Conservation (phyloP, 2,888 invertebrate species). For the Chydorus sphaericus region DNA sequence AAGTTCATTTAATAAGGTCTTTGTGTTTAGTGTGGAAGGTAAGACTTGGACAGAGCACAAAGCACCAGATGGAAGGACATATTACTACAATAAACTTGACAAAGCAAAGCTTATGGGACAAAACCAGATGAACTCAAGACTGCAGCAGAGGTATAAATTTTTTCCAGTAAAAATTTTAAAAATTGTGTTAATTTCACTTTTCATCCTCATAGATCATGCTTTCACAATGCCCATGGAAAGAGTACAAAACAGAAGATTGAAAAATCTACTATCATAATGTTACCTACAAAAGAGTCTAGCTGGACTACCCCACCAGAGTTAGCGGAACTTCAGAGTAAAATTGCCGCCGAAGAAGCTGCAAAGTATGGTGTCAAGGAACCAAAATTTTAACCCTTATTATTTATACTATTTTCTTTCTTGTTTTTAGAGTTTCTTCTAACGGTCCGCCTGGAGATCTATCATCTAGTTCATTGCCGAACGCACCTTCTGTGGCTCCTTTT, state of each 20-base stretch:
- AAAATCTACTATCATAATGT: slow-evolving; percentile 93
- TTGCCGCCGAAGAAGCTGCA: slow-evolving; percentile 51
- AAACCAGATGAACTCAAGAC: slow-evolving; percentile 89
- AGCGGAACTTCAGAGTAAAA: slow-evolving; percentile 67
- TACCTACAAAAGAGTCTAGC: slow-evolving; percentile 79
- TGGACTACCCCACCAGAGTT: slow-evolving; percentile 92
- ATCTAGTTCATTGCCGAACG: neutral
- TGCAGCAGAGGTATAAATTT: slow-evolving; percentile 51
- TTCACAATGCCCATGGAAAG: slow-evolving; percentile 94
- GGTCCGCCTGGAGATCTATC: neutral
- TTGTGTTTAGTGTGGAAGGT: neutral
- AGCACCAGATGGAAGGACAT: slow-evolving; percentile 88
- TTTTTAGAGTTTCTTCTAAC: slow-evolving; percentile 1
- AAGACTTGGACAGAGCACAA: slow-evolving; percentile 83
- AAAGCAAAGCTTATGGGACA: slow-evolving; percentile 95
- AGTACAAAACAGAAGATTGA: slow-evolving; percentile 89
- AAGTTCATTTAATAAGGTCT: neutral
- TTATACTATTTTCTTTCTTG: neutral
- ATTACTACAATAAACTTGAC: slow-evolving; percentile 84
- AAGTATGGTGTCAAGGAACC: slow-evolving; percentile 11
- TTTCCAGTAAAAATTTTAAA: neutral
- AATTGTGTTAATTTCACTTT: neutral
- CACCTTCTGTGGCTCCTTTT: neutral
- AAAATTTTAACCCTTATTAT: neutral
- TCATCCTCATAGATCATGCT: slow-evolving; percentile 46